phyloP scores from a whole-genome alignment of 2,797 vertebrate species.

The Artibeus jamaicensis region DNA sequence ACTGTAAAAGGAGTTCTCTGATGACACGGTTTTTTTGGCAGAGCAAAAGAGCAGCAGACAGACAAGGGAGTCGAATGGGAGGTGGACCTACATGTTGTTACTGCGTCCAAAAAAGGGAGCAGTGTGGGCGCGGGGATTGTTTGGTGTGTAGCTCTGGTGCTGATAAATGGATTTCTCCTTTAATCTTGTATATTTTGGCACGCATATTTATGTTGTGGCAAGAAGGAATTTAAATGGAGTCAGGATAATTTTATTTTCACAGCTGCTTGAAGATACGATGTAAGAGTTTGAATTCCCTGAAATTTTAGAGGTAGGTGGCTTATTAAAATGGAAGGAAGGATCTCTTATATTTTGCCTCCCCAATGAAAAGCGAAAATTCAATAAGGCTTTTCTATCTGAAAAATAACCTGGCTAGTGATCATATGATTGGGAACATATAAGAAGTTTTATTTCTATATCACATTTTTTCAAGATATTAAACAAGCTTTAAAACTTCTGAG shows the following conservation, averaged over 20 bases:
- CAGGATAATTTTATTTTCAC: conserved; percentile 59
- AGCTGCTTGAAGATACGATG: conserved; percentile 47
- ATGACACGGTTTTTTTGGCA: not conserved
- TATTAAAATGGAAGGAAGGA: not conserved
- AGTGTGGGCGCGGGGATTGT: not conserved
- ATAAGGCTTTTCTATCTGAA: not conserved
- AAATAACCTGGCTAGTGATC: not conserved
- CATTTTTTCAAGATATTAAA: not conserved
- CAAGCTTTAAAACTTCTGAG: not conserved
- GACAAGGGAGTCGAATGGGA: not conserved
- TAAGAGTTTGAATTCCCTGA: conserved; percentile 39
- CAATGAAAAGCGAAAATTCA: not conserved
- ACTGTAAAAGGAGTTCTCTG: not conserved
- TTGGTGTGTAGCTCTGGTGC: not conserved
- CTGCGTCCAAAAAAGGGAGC: not conserved
- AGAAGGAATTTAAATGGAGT: conserved; percentile 49
- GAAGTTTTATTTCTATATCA: not conserved
- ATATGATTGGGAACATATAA: not conserved
- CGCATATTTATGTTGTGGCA: conserved; percentile 50
- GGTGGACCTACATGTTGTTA: not conserved
- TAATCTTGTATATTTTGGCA: conserved; percentile 35
- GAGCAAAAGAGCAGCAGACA: not conserved
- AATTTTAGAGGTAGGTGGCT: not conserved
- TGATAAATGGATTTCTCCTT: not conserved
- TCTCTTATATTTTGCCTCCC: not conserved